A percentile compares a stretch with the other conserved stretches of the same genome.
phyloP scores from a whole-genome alignment of 2,113 vertebrate species.

The Eolophus roseicapilla region DNA sequence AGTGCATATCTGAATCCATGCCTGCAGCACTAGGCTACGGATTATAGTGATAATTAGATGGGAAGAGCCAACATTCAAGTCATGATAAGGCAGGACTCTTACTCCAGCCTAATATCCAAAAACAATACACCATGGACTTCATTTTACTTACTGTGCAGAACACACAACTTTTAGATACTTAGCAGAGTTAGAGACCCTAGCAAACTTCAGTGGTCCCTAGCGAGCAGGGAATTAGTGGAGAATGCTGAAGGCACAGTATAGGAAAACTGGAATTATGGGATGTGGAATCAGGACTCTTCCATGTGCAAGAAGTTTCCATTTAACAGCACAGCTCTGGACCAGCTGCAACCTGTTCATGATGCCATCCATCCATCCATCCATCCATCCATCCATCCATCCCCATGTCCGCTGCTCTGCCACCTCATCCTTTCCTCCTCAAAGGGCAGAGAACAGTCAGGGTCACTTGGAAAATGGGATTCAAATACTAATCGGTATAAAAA shows the following conservation, averaged over 20 bases:
- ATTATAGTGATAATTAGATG: background rate
- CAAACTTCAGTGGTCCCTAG: background rate
- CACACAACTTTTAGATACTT: background rate
- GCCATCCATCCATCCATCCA: too few relatives aligned
- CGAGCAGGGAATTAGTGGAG: background rate
- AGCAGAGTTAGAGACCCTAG: background rate
- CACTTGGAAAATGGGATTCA: background rate
- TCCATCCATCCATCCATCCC: background rate
- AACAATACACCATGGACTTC: background rate
- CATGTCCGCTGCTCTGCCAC: background rate
- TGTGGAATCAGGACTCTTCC: background rate
- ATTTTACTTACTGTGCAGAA: background rate
- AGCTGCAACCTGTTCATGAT: background rate
- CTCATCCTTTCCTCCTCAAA: background rate
- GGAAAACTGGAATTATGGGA: background rate
- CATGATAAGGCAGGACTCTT: background rate
- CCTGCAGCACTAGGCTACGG: background rate
- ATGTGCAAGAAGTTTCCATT: background rate
- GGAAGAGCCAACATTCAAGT: background rate
- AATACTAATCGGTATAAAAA: background rate
- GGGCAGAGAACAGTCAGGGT: background rate
- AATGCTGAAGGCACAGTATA: background rate
- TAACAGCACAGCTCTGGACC: background rate
- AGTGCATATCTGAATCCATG: background rate
- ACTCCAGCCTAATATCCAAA: background rate